Base-by-base conservation (phyloP, 2,888 invertebrate species). In the Lepidochitona cinerea region DNA sequence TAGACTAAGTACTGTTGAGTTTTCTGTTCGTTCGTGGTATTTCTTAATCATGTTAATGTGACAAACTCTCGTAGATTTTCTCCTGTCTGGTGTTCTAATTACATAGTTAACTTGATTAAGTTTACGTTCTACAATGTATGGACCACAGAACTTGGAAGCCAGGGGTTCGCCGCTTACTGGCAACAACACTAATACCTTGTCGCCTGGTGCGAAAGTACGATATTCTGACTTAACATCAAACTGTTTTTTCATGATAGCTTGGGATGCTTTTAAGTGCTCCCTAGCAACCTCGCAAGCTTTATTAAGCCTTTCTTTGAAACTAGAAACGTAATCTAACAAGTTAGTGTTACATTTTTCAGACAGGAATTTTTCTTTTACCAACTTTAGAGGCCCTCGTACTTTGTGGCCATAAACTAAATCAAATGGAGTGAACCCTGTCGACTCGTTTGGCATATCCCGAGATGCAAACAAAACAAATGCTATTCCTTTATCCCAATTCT, bases 41-140 rank as follows among this genome's bases (percentile, higher is more conserved):
- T 49, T 29, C 53, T 79, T 76, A 6, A 76, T 23, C 77, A 78
- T 75, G 52, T 82, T 78, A n/a, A 78, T 52, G 69, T 78, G 80
- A 73, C 75, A 80, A 14, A 77, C 33, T 53, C 68, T 41, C 73
- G n/a, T n/a, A 14, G 68, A 52, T 41, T 75, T 75, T 18, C 70
- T 72, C 36, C 72, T 68, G 65, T 66, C 76, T 37, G 76, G 77
- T 23, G 80, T 80, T 5, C 14, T 29, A 37, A 74, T 66, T 12
- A 72, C 29, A 52, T 52, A 68, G 26, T 72, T 70, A 18, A 72
- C 26, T n/a, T 72, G 68, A 53, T 29, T 32, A 53, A 68, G 23
- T n/a, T 49, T 68, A 3, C n/a, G 5, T 4, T 35, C 37, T 14
- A 72, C 37, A 6, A 7, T 49, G 36, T 66, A 74, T 37, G 70